phyloP scores from a whole-genome alignment of 2,888 invertebrate species.

The Eulithis testata region DNA sequence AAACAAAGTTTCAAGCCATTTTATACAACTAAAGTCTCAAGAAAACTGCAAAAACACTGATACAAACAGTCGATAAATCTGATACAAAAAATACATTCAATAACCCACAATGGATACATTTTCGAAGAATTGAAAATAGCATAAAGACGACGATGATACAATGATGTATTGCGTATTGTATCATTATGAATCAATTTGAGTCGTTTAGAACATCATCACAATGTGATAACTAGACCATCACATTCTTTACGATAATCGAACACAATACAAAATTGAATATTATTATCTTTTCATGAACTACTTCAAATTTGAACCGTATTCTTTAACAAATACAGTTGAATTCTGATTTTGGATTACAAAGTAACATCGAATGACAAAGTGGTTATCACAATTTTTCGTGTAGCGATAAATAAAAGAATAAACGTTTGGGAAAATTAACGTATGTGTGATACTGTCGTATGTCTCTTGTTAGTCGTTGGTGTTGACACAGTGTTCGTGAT shows the following conservation, averaged over 20 bases:
- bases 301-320: constrained; percentile 14
- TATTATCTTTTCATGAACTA: background rate
- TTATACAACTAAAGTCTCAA: too few species aligned
- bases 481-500: constrained; percentile 48
- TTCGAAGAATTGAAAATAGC: constrained; percentile 13
- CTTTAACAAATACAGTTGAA: background rate
- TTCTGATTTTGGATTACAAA: background rate
- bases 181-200: constrained; percentile 49
- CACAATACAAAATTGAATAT: constrained; percentile 6
- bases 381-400: constrained; percentile 59
- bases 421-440: constrained; percentile 44
- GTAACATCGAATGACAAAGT: constrained; percentile 46
- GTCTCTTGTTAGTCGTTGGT: constrained; percentile 54
- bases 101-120: background rate
- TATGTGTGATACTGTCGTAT: constrained; percentile 58
- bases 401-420: constrained; percentile 52
- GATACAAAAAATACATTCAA: background rate
- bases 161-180: constrained; percentile 39
- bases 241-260: constrained; percentile 60
- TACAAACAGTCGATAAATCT: too few species aligned
- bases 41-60: too few species aligned
- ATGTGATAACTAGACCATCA: constrained; percentile 61
- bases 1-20: too few species aligned
- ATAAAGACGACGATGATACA: constrained; percentile 47
- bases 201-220: constrained; percentile 39